These are phyloP conservation scores for Drosophila insularis DNA, from an alignment of 1,140 invertebrate genomes.

Conservation along the genomic window DNA sequence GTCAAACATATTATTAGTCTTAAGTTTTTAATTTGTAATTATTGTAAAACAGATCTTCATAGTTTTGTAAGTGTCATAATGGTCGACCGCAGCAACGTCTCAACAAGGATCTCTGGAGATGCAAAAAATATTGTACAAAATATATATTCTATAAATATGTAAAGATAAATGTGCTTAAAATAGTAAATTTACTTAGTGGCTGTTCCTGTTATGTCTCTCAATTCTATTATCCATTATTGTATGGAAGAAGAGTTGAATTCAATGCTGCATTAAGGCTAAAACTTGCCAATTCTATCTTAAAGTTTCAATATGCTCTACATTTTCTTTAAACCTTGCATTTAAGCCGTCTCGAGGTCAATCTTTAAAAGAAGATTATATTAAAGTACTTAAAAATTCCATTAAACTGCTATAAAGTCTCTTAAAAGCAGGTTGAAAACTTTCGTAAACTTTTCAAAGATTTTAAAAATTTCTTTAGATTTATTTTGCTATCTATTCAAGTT, in stretches of 20 bases:
- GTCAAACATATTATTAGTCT: background rate
- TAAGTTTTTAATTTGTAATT: slow-evolving; percentile 36
- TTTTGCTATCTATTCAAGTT: too few relatives aligned
- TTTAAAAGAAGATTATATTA: too few relatives aligned
- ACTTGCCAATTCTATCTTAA: too few relatives aligned
- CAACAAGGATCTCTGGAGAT: slow-evolving; percentile 38
- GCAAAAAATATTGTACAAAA: slow-evolving; percentile 46
- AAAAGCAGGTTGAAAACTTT: too few relatives aligned
- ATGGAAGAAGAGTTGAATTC: background rate
- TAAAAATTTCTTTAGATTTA: too few relatives aligned
- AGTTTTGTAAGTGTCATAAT: slow-evolving; percentile 36
- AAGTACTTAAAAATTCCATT: too few relatives aligned
- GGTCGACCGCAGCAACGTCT: slow-evolving; percentile 61
- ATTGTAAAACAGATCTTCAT: slow-evolving; percentile 40
- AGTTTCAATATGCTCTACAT: background rate
- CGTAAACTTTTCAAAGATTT: too few relatives aligned
- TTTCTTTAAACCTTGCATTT: too few relatives aligned
- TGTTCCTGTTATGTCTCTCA: slow-evolving; percentile 46
- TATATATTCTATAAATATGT: slow-evolving; percentile 41
- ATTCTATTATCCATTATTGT: background rate
- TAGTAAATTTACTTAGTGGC: slow-evolving; percentile 58
- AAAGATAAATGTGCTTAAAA: slow-evolving; percentile 53
- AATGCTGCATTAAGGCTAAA: background rate
- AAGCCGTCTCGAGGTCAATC: too few relatives aligned
- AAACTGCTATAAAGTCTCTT: too few relatives aligned